Evolutionary conservation across 2,113 vertebrate species (phyloP).

Genomic region (Mus spicilegus): DNA sequence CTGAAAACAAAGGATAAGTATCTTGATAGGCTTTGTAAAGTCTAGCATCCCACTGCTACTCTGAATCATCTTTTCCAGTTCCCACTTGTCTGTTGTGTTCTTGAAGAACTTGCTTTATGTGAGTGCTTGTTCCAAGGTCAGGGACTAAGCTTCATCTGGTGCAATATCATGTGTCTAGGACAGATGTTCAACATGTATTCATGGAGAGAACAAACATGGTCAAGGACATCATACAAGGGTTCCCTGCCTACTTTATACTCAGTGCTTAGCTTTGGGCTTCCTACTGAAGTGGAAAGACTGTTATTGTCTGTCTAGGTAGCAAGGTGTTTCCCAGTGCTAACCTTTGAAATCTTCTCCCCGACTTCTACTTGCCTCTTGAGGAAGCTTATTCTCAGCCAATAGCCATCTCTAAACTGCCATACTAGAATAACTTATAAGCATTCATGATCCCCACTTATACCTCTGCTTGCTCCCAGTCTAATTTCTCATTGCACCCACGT

Average conservation of each 20-base stretch:
- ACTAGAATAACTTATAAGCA: neutral
- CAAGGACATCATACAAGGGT: neutral
- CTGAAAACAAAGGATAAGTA: neutral
- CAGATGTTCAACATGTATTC: neutral
- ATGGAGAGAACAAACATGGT: neutral
- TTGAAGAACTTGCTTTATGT: neutral
- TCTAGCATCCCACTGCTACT: neutral
- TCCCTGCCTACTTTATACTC: neutral
- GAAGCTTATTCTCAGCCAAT: neutral
- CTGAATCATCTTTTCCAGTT: neutral
- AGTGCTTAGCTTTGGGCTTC: neutral
- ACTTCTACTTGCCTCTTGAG: neutral
- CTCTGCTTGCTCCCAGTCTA: too few relatives aligned
- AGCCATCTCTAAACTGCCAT: neutral
- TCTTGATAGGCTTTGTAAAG: neutral
- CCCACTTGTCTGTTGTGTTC: neutral
- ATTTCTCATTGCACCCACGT: neutral
- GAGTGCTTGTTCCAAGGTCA: neutral
- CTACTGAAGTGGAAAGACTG: neutral
- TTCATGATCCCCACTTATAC: fast-evolving
- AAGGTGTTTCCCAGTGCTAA: neutral
- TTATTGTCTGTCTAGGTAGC: neutral
- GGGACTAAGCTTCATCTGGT: neutral
- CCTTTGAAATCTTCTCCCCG: neutral
- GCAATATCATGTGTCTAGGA: neutral